phyloP scores from a whole-genome alignment of 1,140 invertebrate species.

The Drosophila sulfurigaster region DNA sequence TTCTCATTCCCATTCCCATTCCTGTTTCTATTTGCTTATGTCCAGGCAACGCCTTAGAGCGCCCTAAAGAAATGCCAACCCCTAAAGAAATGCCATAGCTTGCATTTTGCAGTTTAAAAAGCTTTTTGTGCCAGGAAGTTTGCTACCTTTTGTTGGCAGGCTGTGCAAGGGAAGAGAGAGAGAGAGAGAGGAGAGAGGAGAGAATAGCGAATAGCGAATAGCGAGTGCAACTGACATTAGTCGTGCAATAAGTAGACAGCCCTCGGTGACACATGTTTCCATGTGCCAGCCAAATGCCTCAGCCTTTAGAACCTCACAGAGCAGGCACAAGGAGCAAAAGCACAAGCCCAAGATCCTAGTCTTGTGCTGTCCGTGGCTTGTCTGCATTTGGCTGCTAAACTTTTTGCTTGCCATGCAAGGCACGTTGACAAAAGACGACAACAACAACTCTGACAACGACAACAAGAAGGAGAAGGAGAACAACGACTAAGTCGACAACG shows the following conservation, averaged over 20 bases:
- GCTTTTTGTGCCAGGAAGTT: conserved; percentile 72
- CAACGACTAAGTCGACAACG: conserved; percentile 35
- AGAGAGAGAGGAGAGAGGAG: conserved; percentile 10
- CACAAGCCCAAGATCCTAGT: conserved; percentile 31
- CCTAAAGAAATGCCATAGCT: conserved; percentile 60
- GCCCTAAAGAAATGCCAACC: conserved; percentile 44
- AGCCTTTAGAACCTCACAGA: conserved; percentile 15
- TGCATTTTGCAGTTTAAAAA: conserved; percentile 70
- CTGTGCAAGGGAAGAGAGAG: neutral
- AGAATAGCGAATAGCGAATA: conserved; percentile 1
- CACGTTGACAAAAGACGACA: conserved; percentile 82
- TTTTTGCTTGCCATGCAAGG: conserved; percentile 79
- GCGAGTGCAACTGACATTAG: conserved; percentile 76
- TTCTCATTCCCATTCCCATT: neutral
- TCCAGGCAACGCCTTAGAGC: conserved; percentile 14
- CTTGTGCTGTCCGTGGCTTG: conserved; percentile 31
- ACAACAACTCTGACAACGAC: conserved; percentile 35
- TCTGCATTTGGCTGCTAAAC: conserved; percentile 60
- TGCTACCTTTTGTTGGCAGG: conserved; percentile 67
- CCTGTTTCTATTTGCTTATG: neutral
- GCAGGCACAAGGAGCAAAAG: neutral
- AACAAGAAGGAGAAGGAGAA: too few species aligned
- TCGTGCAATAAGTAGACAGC: conserved; percentile 82
- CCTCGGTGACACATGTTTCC: conserved; percentile 79
- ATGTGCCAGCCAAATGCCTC: conserved; percentile 51